phyloP scores from a whole-genome alignment of 2,113 vertebrate genomes.

The Morone saxatilis region DNA sequence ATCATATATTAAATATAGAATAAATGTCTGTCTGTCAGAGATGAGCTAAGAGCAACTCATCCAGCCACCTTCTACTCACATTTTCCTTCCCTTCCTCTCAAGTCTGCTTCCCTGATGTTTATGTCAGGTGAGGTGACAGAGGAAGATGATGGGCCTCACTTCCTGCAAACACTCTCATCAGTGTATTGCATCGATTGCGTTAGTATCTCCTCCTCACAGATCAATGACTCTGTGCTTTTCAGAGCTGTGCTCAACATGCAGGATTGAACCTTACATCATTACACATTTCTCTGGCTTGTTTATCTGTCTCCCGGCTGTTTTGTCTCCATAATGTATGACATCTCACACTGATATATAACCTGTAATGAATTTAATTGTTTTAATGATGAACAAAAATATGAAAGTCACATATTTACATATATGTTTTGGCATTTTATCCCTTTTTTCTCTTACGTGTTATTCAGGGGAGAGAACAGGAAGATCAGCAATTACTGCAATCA shows the following conservation, averaged over 20 bases:
- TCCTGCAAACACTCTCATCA: slow-evolving; percentile 77
- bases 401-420: not conserved
- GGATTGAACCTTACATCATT: slow-evolving; percentile 70
- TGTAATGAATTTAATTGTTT: not conserved
- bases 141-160: slow-evolving; percentile 70
- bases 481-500: slow-evolving; percentile 11
- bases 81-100: not conserved
- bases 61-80: not conserved
- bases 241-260: slow-evolving; percentile 75
- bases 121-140: slow-evolving; percentile 48
- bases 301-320: not conserved
- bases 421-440: not conserved
- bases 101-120: slow-evolving; percentile 9
- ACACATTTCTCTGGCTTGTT: not conserved
- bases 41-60: slow-evolving; percentile 23
- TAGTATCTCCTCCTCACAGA: slow-evolving; percentile 84
- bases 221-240: slow-evolving; percentile 83
- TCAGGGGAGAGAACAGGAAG: not conserved
- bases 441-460: not conserved
- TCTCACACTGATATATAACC: not conserved
- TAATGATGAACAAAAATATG: not conserved
- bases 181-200: slow-evolving; percentile 85
- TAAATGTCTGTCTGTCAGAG: slow-evolving; percentile 31
- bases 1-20: not conserved
- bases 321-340: not conserved